Evolutionary conservation across 2,888 invertebrate genomes (phyloP).

Genomic region (Caenorhabditis sp.): DNA sequence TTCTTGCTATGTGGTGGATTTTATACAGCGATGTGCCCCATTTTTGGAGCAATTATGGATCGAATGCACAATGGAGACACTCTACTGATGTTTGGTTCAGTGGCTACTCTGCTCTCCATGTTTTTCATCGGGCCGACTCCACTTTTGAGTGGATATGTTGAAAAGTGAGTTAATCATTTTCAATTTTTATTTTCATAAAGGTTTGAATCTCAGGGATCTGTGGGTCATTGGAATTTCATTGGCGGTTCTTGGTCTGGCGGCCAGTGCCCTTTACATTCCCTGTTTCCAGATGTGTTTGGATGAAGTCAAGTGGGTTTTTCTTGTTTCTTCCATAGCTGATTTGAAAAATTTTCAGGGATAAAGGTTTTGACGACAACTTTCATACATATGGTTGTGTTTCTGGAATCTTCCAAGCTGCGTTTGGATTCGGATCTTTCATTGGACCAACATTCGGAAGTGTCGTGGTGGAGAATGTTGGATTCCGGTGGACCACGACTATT

Average conservation of each 20-base stretch:
- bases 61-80: slow-evolving; percentile 70
- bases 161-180: slow-evolving; percentile 43
- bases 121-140: slow-evolving; percentile 83
- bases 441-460: slow-evolving; percentile 83
- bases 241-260: slow-evolving; percentile 90
- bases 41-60: slow-evolving; percentile 83
- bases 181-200: no score
- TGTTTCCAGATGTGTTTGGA: slow-evolving; percentile 91
- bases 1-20: slow-evolving; percentile 82
- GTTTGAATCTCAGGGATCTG: slow-evolving; percentile 73
- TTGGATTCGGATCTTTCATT: slow-evolving; percentile 88
- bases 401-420: slow-evolving; percentile 93
- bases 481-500: slow-evolving; percentile 83
- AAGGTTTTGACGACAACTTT: slow-evolving; percentile 89
- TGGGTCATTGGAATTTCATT: slow-evolving; percentile 87
- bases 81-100: slow-evolving; percentile 82
- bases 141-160: slow-evolving; percentile 66
- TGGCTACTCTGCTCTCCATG: slow-evolving; percentile 80
- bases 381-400: slow-evolving; percentile 93
- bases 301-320: slow-evolving; percentile 87
- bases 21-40: slow-evolving; percentile 80
- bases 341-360: slow-evolving; percentile 79
- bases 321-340: neutral
- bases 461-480: slow-evolving; percentile 81
- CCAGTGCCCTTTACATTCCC: slow-evolving; percentile 91